A percentile compares a stretch with the other conserved stretches of the same genome.
phyloP scores from a whole-genome alignment of 2,113 vertebrate genomes.

The Rhegmatorhina hoffmannsi region DNA sequence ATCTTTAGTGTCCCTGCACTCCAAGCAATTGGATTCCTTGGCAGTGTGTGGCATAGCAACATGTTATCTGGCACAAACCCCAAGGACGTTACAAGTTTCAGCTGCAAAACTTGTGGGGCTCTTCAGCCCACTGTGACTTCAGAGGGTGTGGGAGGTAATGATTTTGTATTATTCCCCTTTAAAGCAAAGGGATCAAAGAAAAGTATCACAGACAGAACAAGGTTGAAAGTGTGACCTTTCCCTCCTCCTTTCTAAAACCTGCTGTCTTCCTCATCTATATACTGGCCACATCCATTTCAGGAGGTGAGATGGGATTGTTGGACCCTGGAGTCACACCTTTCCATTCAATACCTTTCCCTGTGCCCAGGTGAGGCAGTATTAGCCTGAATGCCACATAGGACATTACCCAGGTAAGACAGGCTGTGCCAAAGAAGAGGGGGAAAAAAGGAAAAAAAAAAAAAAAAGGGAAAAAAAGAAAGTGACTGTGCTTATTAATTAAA shows the following conservation, averaged over 20 bases:
- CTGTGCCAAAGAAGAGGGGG: neutral
- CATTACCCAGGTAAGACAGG: neutral
- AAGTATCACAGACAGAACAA: accelerated
- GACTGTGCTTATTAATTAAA: neutral
- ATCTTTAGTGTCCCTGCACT: constrained; percentile 24
- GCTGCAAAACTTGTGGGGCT: neutral
- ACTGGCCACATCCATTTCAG: neutral
- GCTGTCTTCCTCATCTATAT: neutral
- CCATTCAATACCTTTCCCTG: too few species aligned
- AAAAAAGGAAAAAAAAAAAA: too few species aligned
- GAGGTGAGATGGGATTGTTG: neutral
- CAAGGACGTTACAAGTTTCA: neutral
- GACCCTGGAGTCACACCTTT: neutral
- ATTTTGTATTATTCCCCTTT: neutral
- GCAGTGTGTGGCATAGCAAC: constrained; percentile 10
- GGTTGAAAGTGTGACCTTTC: neutral
- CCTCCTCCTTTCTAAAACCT: neutral
- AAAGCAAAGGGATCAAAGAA: neutral
- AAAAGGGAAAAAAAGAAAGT: neutral
- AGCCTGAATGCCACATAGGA: neutral
- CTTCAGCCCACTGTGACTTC: neutral
- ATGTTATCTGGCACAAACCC: constrained; percentile 11
- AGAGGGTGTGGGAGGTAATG: neutral
- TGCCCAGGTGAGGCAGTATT: too few species aligned
- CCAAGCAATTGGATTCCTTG: neutral